Evolutionary conservation across 2,113 vertebrate species (phyloP).

Genomic region (Phaethornis superciliosus): DNA sequence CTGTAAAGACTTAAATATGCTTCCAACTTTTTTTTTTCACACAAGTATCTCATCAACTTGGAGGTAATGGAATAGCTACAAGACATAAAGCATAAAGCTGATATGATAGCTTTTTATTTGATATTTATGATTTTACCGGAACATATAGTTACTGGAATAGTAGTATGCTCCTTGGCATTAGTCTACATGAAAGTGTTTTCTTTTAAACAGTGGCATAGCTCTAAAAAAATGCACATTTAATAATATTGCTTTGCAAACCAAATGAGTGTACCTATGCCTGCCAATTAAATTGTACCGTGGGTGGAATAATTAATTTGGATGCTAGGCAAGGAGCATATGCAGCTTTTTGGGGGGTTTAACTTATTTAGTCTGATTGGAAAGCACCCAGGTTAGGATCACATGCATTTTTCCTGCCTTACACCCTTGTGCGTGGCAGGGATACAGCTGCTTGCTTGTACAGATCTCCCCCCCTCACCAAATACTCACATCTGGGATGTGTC

Average conservation of each 20-base stretch:
- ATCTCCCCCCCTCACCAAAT: no score
- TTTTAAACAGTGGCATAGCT: not conserved
- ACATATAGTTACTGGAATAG: not conserved
- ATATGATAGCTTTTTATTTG: conserved; percentile 13
- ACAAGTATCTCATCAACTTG: not conserved
- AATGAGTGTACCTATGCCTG: not conserved
- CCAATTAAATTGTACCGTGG: not conserved
- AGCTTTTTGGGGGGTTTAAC: not conserved
- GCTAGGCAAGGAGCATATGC: not conserved
- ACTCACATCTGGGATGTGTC: not conserved
- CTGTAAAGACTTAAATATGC: not conserved
- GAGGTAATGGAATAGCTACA: not conserved
- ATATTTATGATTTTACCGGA: conserved; percentile 30
- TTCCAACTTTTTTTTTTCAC: not conserved
- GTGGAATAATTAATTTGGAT: conserved; percentile 15
- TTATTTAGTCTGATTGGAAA: not conserved
- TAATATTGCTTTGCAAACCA: conserved; percentile 38
- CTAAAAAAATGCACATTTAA: not conserved
- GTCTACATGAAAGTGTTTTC: not conserved
- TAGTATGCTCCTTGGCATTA: not conserved
- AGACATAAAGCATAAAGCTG: not conserved
- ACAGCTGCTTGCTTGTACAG: not conserved
- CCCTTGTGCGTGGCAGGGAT: not conserved
- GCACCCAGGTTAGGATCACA: not conserved
- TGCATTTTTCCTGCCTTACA: not conserved